phyloP scores from a whole-genome alignment of 1,140 invertebrate species.

The Psilanteris sp. region DNA sequence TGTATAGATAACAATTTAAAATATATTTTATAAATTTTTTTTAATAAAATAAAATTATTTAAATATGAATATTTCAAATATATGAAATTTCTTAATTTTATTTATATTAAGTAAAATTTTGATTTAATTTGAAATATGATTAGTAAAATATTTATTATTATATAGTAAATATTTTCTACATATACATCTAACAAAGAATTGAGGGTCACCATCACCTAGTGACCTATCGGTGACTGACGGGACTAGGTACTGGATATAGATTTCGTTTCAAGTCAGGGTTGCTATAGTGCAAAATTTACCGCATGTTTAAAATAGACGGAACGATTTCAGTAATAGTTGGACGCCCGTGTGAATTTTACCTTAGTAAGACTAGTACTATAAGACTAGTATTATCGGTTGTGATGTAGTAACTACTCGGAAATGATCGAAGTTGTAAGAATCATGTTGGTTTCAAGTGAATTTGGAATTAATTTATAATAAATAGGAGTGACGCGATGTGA shows the following conservation, averaged over 20 bases:
- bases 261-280: constrained; percentile 66
- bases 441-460: constrained; percentile 37
- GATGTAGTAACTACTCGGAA: constrained; percentile 22
- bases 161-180: too few species aligned
- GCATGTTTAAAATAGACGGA: constrained; percentile 58
- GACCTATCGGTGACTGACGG: constrained; percentile 72
- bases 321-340: constrained; percentile 56
- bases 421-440: constrained; percentile 34
- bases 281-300: constrained; percentile 69
- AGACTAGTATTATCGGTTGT: constrained; percentile 29
- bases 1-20: too few species aligned
- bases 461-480: constrained; percentile 42
- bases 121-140: too few species aligned
- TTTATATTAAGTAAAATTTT: too few species aligned
- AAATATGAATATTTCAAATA: too few species aligned
- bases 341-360: constrained; percentile 54
- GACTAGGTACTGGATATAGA: constrained; percentile 77
- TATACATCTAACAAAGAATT: too few species aligned
- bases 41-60: too few species aligned
- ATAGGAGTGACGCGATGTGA: constrained; percentile 35
- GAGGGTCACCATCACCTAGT: constrained; percentile 66
- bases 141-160: too few species aligned
- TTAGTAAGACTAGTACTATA: too few species aligned
- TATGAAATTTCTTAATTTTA: too few species aligned
- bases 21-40: too few species aligned